Percentiles rank a stretch among this genome's conserved stretches.
Evolutionary conservation across 2,113 vertebrate genomes (phyloP).

Genomic region (Odocoileus virginianus): DNA sequence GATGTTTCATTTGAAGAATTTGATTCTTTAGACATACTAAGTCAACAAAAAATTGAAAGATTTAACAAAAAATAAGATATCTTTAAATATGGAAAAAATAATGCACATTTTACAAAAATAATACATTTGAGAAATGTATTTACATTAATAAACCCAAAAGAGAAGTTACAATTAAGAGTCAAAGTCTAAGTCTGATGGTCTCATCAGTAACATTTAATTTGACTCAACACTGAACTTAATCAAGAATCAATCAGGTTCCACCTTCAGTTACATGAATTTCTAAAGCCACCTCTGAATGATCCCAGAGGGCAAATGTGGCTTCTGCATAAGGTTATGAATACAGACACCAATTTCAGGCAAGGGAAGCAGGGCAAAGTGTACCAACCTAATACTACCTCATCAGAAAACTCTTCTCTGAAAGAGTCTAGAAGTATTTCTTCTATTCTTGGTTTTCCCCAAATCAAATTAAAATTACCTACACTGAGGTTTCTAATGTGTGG

Average conservation of each 20-base stretch:
- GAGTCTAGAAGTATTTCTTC: not conserved
- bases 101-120: not conserved
- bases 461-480: not conserved
- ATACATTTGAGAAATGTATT: constrained; percentile 12
- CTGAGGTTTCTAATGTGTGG: not conserved
- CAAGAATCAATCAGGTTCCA: not conserved
- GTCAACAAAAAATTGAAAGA: not conserved
- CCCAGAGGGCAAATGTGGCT: not conserved
- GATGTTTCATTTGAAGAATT: not conserved
- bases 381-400: not conserved
- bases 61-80: not conserved
- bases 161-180: constrained; percentile 26
- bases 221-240: not conserved
- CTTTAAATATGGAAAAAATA: not conserved
- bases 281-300: not conserved
- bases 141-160: constrained; percentile 6
- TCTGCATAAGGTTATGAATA: not conserved
- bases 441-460: not conserved
- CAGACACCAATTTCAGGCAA: not conserved
- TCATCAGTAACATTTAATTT: constrained; percentile 6
- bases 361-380: not conserved
- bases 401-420: not conserved
- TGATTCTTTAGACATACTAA: not conserved
- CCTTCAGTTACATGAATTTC: not conserved
- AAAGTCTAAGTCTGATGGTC: not conserved